These are phyloP conservation scores for Platichthys flesus DNA, from an alignment of 2,113 vertebrate genomes.

Conservation along the genomic window DNA sequence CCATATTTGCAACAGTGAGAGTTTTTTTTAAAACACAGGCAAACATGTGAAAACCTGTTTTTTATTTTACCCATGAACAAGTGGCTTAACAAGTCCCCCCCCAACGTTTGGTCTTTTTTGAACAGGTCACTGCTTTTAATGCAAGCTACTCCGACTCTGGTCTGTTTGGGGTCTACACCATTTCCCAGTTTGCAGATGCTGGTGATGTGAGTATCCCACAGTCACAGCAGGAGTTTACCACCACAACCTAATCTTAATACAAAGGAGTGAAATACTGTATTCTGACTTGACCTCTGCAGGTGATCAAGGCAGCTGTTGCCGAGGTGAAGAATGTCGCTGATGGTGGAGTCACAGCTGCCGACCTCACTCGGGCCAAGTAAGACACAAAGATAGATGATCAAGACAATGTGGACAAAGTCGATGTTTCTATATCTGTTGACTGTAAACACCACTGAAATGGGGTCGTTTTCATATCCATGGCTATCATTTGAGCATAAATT, in stretches of 20 bases:
- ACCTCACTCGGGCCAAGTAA: constrained; percentile 92
- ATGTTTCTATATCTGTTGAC: too few species aligned
- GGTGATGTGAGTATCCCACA: constrained; percentile 85
- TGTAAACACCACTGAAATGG: too few species aligned
- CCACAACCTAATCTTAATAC: not conserved
- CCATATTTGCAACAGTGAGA: not conserved
- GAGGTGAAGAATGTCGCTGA: constrained; percentile 89
- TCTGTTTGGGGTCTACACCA: constrained; percentile 92
- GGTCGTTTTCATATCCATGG: not conserved
- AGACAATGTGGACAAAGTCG: too few species aligned
- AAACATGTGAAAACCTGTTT: too few species aligned
- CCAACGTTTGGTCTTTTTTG: constrained; percentile 7
- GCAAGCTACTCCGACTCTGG: constrained; percentile 93
- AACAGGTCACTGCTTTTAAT: constrained; percentile 91
- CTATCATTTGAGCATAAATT: not conserved
- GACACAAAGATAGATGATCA: constrained; percentile 55
- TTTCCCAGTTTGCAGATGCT: constrained; percentile 85
- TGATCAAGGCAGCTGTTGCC: constrained; percentile 89
- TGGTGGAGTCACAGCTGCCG: constrained; percentile 85
- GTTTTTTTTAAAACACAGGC: too few species aligned
- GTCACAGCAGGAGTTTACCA: not conserved
- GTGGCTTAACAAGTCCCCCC: not conserved
- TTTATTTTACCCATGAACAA: too few species aligned
- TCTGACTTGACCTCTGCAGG: constrained; percentile 74
- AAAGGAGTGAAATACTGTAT: not conserved